phyloP scores from a whole-genome alignment of 1,140 invertebrate genomes.

The Drosophila grimshawi region DNA sequence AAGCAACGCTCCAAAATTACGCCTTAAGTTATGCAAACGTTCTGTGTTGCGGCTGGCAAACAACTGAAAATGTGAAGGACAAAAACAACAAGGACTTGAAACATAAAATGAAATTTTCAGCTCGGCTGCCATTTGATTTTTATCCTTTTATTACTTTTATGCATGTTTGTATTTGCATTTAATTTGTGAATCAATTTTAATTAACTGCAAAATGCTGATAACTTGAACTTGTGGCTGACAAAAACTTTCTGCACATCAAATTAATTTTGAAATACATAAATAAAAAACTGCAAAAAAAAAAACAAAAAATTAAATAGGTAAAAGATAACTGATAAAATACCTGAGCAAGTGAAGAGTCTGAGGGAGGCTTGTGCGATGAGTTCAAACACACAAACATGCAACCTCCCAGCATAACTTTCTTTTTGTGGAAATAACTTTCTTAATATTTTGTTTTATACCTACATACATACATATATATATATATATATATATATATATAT shows the following conservation, averaged over 20 bases:
- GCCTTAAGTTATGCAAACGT: constrained; percentile 72
- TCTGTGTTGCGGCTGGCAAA: constrained; percentile 34
- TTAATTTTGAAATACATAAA: constrained; percentile 49
- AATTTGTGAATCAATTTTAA: constrained; percentile 16
- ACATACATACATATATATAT: background rate
- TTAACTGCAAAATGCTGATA: constrained; percentile 22
- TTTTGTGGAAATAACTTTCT: constrained; percentile 74
- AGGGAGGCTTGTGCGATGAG: constrained; percentile 25
- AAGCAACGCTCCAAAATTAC: constrained; percentile 64
- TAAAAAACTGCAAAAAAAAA: constrained; percentile 14
- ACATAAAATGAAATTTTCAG: constrained; percentile 9
- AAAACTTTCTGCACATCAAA: constrained; percentile 35
- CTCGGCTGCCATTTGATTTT: constrained; percentile 25
- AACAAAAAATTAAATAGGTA: constrained; percentile 13
- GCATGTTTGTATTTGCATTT: background rate
- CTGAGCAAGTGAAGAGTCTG: constrained; percentile 29
- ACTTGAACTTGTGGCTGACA: constrained; percentile 12
- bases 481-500: background rate
- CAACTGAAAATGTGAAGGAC: background rate
- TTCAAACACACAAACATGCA: constrained; percentile 20
- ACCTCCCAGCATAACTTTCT: constrained; percentile 55
- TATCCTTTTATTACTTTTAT: constrained; percentile 4
- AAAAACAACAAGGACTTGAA: constrained; percentile 3
- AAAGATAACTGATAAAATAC: constrained; percentile 40
- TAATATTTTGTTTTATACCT: constrained; percentile 69